These are phyloP conservation scores for Anthopleura xanthogrammica DNA, from an alignment of 92 coral and sea anemone genomes.

Conservation along the genomic window DNA sequence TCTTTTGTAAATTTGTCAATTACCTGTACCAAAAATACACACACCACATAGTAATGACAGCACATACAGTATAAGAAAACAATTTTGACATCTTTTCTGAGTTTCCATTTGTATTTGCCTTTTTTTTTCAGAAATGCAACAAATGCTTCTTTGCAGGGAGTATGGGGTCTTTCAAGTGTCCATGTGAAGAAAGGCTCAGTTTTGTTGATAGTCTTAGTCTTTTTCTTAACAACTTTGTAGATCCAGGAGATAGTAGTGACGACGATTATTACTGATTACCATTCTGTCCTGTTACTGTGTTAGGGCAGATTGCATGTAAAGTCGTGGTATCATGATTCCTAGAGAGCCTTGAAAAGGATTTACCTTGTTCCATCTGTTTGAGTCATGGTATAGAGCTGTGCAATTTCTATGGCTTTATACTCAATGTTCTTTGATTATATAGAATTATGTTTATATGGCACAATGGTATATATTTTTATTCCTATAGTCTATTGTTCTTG, in stretches of 20 bases:
- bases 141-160: constrained; percentile 73
- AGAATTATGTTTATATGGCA: neutral
- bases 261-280: constrained; percentile 15
- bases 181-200: constrained; percentile 29
- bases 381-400: no score
- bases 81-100: no score
- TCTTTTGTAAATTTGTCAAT: no score
- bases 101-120: neutral
- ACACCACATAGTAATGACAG: no score
- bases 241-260: constrained; percentile 23
- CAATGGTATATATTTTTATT: neutral
- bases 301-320: neutral
- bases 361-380: no score
- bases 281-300: neutral
- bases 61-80: no score
- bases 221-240: constrained; percentile 8
- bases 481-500: neutral
- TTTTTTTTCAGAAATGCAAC: constrained; percentile 64
- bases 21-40: no score
- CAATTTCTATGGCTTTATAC: no score
- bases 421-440: no score
- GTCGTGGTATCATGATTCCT: no score
- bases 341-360: no score
- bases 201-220: constrained; percentile 36
- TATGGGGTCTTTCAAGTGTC: constrained; percentile 41